phyloP scores from a whole-genome alignment of 1,140 invertebrate species.

The Saccostrea cuccullata region DNA sequence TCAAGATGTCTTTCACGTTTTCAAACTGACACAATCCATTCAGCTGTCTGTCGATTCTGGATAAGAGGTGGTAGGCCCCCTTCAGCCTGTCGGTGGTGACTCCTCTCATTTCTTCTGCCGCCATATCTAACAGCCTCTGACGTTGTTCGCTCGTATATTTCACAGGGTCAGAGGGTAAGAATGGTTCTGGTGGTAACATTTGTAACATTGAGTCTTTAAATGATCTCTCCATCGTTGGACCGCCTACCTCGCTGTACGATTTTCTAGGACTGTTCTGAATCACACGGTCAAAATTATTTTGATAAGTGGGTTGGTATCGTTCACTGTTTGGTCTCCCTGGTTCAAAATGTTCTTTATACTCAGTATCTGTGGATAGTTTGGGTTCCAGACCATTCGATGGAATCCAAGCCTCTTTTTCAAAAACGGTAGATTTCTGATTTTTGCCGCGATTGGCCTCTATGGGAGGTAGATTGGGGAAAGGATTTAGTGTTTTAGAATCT shows the following conservation, averaged over 20 bases:
- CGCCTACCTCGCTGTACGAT: slow-evolving; percentile 12
- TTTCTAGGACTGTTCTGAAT: background rate
- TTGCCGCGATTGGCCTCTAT: slow-evolving; percentile 51
- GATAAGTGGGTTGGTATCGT: slow-evolving; percentile 10
- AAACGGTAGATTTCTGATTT: slow-evolving; percentile 52
- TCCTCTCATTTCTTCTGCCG: slow-evolving; percentile 42
- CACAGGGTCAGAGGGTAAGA: slow-evolving; percentile 41
- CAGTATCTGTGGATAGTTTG: slow-evolving; percentile 37
- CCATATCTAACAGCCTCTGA: slow-evolving; percentile 10
- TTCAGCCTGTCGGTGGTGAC: slow-evolving; percentile 34
- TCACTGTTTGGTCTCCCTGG: slow-evolving; percentile 21
- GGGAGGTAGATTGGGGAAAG: slow-evolving; percentile 46
- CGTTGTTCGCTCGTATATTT: slow-evolving; percentile 9
- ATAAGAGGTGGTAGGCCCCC: slow-evolving; percentile 39
- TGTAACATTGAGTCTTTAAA: slow-evolving; percentile 16
- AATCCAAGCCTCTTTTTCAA: slow-evolving; percentile 53
- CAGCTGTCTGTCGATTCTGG: slow-evolving; percentile 44
- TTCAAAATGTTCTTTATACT: slow-evolving; percentile 49
- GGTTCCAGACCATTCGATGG: slow-evolving; percentile 13
- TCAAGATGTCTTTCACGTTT: slow-evolving; percentile 33
- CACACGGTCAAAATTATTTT: slow-evolving; percentile 20
- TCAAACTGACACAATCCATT: slow-evolving; percentile 40
- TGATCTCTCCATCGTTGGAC: background rate
- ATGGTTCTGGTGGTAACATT: slow-evolving; percentile 42
- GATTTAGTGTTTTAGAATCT: slow-evolving; percentile 53